Percentiles rank a stretch among this genome's conserved stretches.
These are phyloP conservation scores for Agrochola circellaris DNA, from an alignment of 2,888 invertebrate species.

Conservation along the genomic window DNA sequence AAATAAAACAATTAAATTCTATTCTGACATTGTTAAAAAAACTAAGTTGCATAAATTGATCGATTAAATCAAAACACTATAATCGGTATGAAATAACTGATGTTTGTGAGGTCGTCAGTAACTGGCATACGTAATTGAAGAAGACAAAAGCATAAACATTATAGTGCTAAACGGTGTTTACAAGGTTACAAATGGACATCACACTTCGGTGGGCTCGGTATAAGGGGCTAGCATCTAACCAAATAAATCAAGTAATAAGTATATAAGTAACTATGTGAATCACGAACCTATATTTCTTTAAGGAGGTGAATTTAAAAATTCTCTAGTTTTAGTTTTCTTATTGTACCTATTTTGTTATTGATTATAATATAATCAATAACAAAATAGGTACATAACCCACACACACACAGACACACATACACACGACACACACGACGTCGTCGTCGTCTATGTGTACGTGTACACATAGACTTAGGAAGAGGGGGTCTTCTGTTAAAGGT, in stretches of 20 bases:
- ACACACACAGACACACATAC: too few species aligned
- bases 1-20: conserved; percentile 15
- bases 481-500: too few species aligned
- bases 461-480: too few species aligned
- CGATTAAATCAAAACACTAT: background rate
- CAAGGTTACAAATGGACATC: conserved; percentile 9
- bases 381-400: too few species aligned
- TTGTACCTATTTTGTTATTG: too few species aligned
- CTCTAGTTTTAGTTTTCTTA: too few species aligned
- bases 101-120: conserved; percentile 12
- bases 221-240: background rate
- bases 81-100: conserved; percentile 14
- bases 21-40: background rate
- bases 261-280: background rate
- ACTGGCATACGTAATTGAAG: conserved; percentile 23
- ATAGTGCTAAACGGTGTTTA: conserved; percentile 4
- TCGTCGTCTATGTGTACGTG: too few species aligned
- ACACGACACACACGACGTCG: too few species aligned
- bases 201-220: background rate
- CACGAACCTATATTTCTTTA: background rate
- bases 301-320: too few species aligned
- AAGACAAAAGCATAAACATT: conserved; percentile 17
- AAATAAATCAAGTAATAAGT: background rate
- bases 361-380: too few species aligned
- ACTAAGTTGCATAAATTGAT: background rate